A percentile compares a stretch with the other conserved stretches of the same genome.
These are phyloP conservation scores for Pantherophis alleghaniensis DNA, from an alignment of 2,797 vertebrate genomes.

Conservation along the genomic window DNA sequence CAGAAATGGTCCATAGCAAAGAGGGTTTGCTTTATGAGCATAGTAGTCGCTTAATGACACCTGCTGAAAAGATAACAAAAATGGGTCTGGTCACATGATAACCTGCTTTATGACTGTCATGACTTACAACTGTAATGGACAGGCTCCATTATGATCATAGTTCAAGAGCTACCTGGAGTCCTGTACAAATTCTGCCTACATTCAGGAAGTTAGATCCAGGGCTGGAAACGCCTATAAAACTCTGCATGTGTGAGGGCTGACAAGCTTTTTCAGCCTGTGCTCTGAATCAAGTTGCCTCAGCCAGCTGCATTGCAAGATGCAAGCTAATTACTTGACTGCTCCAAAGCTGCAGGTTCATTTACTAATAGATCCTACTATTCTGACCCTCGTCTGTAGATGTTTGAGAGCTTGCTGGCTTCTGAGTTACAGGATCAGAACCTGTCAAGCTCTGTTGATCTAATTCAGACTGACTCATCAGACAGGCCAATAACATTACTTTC, in stretches of 20 bases:
- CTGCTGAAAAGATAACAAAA: not conserved
- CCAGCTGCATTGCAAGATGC: not conserved
- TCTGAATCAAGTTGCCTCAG: not conserved
- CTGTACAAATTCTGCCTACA: not conserved
- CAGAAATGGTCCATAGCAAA: not conserved
- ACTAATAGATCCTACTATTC: not conserved
- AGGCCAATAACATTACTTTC: not conserved
- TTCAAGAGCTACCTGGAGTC: not conserved
- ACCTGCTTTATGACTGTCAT: not conserved
- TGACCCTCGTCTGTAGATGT: not conserved
- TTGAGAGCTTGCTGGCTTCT: not conserved
- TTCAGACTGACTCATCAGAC: not conserved
- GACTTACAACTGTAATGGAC: not conserved
- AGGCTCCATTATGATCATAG: not conserved
- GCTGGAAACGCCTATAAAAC: not conserved
- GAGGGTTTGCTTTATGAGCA: not conserved
- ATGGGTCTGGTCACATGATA: not conserved
- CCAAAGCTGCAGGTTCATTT: not conserved
- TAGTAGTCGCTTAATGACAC: no score
- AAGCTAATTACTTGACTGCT: not conserved
- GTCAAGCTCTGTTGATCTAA: not conserved
- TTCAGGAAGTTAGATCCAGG: not conserved
- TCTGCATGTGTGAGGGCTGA: not conserved
- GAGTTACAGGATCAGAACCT: not conserved
- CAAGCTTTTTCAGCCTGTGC: not conserved